A percentile compares a stretch with the other conserved stretches of the same genome.
Evolutionary conservation across 2,113 vertebrate genomes (phyloP).

Genomic region (Monarcha castaneiventris): DNA sequence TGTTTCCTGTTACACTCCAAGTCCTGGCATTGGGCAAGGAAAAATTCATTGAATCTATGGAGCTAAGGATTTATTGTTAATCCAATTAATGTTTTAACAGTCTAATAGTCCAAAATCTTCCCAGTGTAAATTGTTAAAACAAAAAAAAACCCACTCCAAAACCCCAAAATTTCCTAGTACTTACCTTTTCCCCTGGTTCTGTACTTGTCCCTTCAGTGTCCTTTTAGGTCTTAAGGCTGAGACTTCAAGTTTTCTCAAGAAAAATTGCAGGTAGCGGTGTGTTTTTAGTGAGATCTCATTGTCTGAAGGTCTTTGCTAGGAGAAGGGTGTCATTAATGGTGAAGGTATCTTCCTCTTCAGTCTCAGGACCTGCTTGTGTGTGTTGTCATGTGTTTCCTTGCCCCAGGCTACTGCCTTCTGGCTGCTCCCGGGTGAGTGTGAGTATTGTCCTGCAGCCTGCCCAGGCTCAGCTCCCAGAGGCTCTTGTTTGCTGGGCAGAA

Average conservation of each 20-base stretch:
- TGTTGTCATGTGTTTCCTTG: neutral
- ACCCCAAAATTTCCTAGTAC: neutral
- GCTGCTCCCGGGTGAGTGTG: neutral
- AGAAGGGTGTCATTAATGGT: neutral
- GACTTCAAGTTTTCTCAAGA: neutral
- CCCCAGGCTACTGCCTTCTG: neutral
- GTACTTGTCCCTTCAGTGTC: neutral
- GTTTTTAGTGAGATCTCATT: neutral
- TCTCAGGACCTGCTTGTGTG: neutral
- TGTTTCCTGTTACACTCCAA: neutral
- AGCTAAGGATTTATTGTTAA: neutral
- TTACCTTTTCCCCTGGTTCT: neutral
- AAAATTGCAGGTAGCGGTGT: neutral
- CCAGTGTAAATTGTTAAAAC: neutral
- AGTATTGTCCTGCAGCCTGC: fast-evolving
- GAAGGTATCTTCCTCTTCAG: neutral
- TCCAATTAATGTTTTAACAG: neutral
- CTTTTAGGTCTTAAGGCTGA: neutral
- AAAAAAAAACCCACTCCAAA: neutral
- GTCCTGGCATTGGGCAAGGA: neutral
- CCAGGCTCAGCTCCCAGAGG: neutral
- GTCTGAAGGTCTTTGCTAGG: neutral
- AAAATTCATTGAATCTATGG: neutral
- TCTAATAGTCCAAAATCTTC: neutral
- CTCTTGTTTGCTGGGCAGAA: neutral